These are phyloP conservation scores for Stenopsyche tienmushanensis DNA, from an alignment of 1,140 invertebrate genomes.

Conservation along the genomic window DNA sequence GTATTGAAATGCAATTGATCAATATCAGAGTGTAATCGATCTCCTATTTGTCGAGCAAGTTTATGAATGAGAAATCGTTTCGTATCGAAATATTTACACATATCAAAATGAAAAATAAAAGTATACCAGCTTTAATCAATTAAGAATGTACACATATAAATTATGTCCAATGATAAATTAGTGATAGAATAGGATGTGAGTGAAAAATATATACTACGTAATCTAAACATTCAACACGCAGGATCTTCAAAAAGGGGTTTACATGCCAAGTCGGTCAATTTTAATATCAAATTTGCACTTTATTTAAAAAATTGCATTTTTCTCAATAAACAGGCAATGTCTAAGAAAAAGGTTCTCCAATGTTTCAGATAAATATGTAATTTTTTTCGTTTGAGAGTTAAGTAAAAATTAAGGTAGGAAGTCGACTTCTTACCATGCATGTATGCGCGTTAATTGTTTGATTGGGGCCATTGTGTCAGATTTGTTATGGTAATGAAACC, in stretches of 20 bases:
- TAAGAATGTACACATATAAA: slow-evolving; percentile 6
- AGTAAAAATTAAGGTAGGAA: slow-evolving; percentile 38
- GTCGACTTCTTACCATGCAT: slow-evolving; percentile 41
- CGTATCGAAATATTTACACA: too few species aligned
- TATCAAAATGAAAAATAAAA: slow-evolving; percentile 4
- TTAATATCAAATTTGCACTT: background rate
- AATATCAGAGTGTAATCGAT: too few species aligned
- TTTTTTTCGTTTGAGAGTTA: slow-evolving; percentile 11
- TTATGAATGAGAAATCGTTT: too few species aligned
- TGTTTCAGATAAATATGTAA: slow-evolving; percentile 1
- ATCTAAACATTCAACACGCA: slow-evolving; percentile 43
- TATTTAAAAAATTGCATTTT: background rate
- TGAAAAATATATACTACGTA: slow-evolving; percentile 34
- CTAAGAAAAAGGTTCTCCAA: background rate
- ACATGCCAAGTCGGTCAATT: slow-evolving; percentile 33
- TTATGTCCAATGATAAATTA: background rate
- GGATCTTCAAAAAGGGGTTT: slow-evolving; percentile 33
- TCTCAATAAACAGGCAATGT: slow-evolving; percentile 20
- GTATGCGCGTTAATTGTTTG: slow-evolving; percentile 42
- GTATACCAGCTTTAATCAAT: too few species aligned
- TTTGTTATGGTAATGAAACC: slow-evolving; percentile 42
- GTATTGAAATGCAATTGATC: too few species aligned
- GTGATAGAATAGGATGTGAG: slow-evolving; percentile 3
- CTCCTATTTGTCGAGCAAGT: too few species aligned
- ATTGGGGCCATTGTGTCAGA: slow-evolving; percentile 37